phyloP scores from a whole-genome alignment of 2,888 invertebrate genomes.

The Sinohyriopsis cumingii region DNA sequence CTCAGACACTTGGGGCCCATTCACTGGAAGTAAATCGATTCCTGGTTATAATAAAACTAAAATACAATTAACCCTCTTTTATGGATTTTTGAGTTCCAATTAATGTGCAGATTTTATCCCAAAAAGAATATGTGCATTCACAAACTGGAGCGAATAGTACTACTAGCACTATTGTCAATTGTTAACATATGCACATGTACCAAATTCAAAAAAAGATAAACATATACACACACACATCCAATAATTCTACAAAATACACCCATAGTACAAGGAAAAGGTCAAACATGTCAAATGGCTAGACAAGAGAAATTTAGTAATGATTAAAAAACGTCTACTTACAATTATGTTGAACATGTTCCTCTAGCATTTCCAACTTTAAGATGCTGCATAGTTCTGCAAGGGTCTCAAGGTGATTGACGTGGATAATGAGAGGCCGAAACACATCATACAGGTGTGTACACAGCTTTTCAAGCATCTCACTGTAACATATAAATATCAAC shows the following conservation, averaged over 20 bases:
- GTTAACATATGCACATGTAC: too few relatives aligned
- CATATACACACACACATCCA: too few relatives aligned
- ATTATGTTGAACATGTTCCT: constrained; percentile 89
- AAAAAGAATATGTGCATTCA: neutral
- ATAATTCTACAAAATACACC: too few relatives aligned
- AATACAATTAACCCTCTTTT: neutral
- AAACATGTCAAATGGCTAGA: too few relatives aligned
- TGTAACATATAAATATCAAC: constrained; percentile 39
- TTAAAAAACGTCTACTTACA: constrained; percentile 75
- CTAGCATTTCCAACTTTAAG: constrained; percentile 81
- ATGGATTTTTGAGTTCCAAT: neutral
- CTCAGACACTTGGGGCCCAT: too few relatives aligned
- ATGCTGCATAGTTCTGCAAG: constrained; percentile 97
- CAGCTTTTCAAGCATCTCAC: constrained; percentile 84
- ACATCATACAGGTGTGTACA: constrained; percentile 93
- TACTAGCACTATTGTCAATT: too few relatives aligned
- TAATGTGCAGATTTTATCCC: neutral
- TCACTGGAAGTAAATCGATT: too few relatives aligned
- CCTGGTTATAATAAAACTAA: neutral
- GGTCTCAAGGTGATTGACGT: constrained; percentile 97
- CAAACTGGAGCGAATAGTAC: too few relatives aligned
- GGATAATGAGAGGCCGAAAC: constrained; percentile 93
- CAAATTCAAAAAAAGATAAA: too few relatives aligned
- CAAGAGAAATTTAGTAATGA: too few relatives aligned
- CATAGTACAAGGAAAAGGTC: too few relatives aligned